Conservation (phyloP, 2,888 invertebrate species). For the Eupithecia dodoneata region DNA sequence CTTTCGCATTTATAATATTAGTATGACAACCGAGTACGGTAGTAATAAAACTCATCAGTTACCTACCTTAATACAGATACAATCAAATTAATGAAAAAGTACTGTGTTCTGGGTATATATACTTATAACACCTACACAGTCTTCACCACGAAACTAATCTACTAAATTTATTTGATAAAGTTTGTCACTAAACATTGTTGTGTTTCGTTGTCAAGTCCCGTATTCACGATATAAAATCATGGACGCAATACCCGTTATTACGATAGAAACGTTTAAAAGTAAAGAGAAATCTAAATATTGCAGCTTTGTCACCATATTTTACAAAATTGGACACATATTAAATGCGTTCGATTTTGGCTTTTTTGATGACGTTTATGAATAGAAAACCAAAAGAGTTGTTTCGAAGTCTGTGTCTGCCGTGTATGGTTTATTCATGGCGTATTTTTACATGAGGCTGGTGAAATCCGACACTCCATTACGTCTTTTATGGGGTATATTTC, state of each 20-base stretch:
- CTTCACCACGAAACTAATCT: background rate
- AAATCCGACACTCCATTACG: background rate
- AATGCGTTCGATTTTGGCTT: background rate
- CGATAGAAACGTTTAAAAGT: background rate
- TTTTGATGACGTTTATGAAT: background rate
- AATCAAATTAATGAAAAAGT: background rate
- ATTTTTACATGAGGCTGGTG: background rate
- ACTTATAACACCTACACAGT: background rate
- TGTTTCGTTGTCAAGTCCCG: background rate
- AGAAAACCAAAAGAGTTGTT: background rate
- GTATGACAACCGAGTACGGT: no score
- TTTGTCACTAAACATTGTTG: background rate
- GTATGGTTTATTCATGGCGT: background rate
- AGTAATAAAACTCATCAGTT: background rate
- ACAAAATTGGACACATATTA: background rate
- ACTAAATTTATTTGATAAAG: background rate
- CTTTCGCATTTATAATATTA: no score
- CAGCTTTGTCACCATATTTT: background rate
- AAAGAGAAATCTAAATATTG: background rate
- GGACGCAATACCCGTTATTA: background rate
- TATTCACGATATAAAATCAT: background rate
- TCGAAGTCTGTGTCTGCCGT: background rate
- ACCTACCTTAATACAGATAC: background rate
- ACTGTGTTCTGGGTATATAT: no score
- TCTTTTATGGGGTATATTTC: background rate